A percentile compares a stretch with the other conserved stretches of the same genome.
These are phyloP conservation scores for Anser cygnoides DNA, from an alignment of 2,113 vertebrate genomes.

Conservation along the genomic window DNA sequence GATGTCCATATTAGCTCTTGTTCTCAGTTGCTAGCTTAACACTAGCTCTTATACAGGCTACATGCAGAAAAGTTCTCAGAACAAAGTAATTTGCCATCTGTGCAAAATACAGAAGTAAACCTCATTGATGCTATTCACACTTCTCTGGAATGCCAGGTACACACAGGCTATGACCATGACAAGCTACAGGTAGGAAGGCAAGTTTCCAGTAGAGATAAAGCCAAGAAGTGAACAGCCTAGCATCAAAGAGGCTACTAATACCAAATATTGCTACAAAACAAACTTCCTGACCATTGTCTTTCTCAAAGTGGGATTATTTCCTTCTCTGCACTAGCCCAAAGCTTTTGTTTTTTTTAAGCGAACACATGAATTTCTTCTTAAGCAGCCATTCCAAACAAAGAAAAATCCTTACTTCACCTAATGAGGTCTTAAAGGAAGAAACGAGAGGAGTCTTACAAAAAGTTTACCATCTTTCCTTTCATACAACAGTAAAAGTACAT, in stretches of 20 bases:
- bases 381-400: background rate
- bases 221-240: background rate
- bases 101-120: background rate
- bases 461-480: background rate
- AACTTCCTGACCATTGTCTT: background rate
- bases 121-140: background rate
- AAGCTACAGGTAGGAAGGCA: background rate
- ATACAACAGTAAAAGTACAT: background rate
- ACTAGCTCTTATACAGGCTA: background rate
- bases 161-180: background rate
- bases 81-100: background rate
- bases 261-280: background rate
- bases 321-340: background rate
- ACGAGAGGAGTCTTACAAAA: background rate
- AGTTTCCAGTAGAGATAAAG: background rate
- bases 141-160: background rate
- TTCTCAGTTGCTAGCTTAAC: background rate
- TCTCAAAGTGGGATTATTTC: background rate
- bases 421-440: background rate
- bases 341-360: background rate
- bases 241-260: background rate
- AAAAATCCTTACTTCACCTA: background rate
- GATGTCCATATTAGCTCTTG: background rate
- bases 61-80: background rate
- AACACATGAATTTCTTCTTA: background rate